Percentiles rank a stretch among this genome's conserved stretches.
Evolutionary conservation across 2,888 invertebrate genomes (phyloP).

Genomic region (Brenthis daphne): DNA sequence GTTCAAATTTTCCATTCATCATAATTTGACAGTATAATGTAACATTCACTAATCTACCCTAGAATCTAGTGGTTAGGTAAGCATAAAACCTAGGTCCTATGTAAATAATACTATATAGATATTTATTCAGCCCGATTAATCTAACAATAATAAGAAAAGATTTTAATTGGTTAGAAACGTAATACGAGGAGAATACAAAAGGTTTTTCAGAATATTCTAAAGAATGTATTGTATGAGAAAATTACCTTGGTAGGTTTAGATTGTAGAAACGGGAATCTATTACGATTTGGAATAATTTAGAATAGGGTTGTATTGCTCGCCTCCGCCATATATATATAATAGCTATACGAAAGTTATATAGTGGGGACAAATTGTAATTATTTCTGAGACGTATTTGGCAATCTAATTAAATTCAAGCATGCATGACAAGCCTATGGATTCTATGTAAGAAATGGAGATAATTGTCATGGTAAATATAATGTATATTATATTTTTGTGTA

Average conservation of each 20-base stretch:
- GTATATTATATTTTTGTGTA: no score
- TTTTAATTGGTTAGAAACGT: slow-evolving; percentile 3
- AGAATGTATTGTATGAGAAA: slow-evolving; percentile 19
- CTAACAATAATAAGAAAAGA: not conserved
- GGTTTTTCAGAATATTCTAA: slow-evolving; percentile 10
- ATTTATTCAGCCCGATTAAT: not conserved
- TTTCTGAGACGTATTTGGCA: not conserved
- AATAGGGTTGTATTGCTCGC: slow-evolving; percentile 25
- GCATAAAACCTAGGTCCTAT: no score
- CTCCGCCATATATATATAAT: slow-evolving; percentile 26
- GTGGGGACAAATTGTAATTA: not conserved
- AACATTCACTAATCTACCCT: no score
- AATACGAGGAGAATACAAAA: slow-evolving; percentile 11
- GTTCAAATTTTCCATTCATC: no score
- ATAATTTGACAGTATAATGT: no score
- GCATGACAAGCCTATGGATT: not conserved
- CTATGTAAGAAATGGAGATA: no score
- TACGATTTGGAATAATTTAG: slow-evolving; percentile 32
- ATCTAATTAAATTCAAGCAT: not conserved
- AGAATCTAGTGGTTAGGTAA: no score
- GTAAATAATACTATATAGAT: no score
- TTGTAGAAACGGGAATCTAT: slow-evolving; percentile 31
- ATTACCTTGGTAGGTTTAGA: slow-evolving; percentile 20
- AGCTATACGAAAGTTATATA: not conserved
- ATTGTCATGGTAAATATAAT: no score